These are phyloP conservation scores for Petrolisthes manimaculis DNA, from an alignment of 2,888 invertebrate genomes.

Conservation along the genomic window DNA sequence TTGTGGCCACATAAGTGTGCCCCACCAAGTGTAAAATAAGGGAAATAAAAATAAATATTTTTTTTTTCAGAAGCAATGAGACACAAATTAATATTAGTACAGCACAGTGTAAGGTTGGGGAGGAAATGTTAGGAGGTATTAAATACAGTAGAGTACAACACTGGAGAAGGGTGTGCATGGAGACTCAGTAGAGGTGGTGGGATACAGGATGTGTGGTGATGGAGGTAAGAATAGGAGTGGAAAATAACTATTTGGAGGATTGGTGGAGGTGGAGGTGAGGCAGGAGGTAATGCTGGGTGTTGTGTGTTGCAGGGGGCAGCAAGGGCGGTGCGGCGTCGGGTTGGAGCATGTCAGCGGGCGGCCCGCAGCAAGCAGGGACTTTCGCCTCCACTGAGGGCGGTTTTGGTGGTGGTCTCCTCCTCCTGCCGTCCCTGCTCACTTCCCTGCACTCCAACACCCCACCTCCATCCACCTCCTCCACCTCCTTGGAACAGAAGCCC, in stretches of 20 bases:
- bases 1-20: too few species aligned
- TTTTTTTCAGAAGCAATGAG: too few species aligned
- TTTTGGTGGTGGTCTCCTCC: constrained; percentile 53
- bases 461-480: constrained; percentile 59
- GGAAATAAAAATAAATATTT: too few species aligned
- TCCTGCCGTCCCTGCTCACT: constrained; percentile 54
- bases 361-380: constrained; percentile 33
- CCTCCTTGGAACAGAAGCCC: constrained; percentile 46
- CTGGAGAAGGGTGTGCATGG: not conserved
- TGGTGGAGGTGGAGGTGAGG: constrained; percentile 31
- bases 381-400: constrained; percentile 47
- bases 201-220: not conserved
- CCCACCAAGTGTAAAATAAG: too few species aligned
- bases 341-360: constrained; percentile 45
- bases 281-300: constrained; percentile 44
- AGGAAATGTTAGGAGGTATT: too few species aligned
- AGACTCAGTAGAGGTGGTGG: not conserved
- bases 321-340: constrained; percentile 49
- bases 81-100: too few species aligned
- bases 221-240: not conserved
- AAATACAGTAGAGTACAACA: not conserved
- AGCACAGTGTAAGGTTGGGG: too few species aligned
- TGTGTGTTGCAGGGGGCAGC: constrained; percentile 63
- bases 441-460: constrained; percentile 50
- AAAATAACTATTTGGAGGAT: not conserved